phyloP scores from a whole-genome alignment of 2,113 vertebrate species.

The Peromyscus californicus region DNA sequence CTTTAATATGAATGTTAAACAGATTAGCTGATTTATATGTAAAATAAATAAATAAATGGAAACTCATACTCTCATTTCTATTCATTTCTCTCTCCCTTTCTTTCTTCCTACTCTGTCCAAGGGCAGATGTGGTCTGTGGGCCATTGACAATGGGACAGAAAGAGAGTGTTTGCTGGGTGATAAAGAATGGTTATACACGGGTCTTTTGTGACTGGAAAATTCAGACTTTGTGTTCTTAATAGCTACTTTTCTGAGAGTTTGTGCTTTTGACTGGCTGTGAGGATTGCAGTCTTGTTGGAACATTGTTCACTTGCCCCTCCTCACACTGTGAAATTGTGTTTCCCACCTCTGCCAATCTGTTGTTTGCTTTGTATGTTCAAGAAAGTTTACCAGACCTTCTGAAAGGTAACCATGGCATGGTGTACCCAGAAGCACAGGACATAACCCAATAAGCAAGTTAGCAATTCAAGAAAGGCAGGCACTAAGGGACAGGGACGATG shows the following conservation, averaged over 20 bases:
- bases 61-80: conserved; percentile 69
- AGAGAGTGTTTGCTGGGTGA: conserved; percentile 79
- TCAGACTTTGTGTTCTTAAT: conserved; percentile 68
- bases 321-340: conserved; percentile 37
- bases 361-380: neutral
- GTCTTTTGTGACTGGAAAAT: conserved; percentile 84
- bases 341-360: neutral
- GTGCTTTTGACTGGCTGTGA: conserved; percentile 62
- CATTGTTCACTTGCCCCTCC: conserved; percentile 47
- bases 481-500: accelerated
- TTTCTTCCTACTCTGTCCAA: conserved; percentile 57
- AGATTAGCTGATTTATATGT: conserved; percentile 83
- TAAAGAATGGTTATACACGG: conserved; percentile 72
- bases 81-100: conserved; percentile 62
- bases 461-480: neutral
- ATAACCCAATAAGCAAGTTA: neutral
- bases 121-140: conserved; percentile 77
- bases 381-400: conserved; percentile 22
- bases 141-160: conserved; percentile 79
- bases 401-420: neutral
- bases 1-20: conserved; percentile 89
- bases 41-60: conserved; percentile 86
- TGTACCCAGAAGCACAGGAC: neutral
- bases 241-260: conserved; percentile 82
- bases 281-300: conserved; percentile 68